A percentile compares a stretch with the other conserved stretches of the same genome.
These are phyloP conservation scores for Drosophila anceps DNA, from an alignment of 2,888 invertebrate species.

Conservation along the genomic window DNA sequence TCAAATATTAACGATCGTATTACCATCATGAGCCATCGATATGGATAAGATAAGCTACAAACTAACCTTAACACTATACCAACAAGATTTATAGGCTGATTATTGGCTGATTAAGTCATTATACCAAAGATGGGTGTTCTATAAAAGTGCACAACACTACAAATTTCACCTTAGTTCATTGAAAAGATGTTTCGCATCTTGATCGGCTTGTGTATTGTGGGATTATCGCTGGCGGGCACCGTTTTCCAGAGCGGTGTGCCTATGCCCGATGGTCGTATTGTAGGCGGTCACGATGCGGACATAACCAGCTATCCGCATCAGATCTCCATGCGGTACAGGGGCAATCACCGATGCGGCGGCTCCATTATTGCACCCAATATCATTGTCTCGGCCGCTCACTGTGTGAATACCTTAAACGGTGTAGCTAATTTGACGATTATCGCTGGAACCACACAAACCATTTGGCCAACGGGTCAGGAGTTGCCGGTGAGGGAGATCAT, in stretches of 20 bases:
- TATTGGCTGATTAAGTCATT: conserved; percentile 6
- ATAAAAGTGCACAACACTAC: conserved; percentile 32
- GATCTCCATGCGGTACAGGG: conserved; percentile 77
- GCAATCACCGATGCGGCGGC: conserved; percentile 80
- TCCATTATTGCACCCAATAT: conserved; percentile 57
- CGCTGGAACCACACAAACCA: conserved; percentile 64
- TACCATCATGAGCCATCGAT: not conserved
- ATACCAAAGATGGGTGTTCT: conserved; percentile 17
- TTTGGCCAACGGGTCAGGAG: conserved; percentile 51
- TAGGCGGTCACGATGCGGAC: conserved; percentile 64
- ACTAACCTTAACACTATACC: conserved; percentile 17
- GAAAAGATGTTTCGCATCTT: conserved; percentile 65
- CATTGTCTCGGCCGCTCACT: conserved; percentile 78
- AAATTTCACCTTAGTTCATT: conserved; percentile 46
- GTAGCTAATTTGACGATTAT: conserved; percentile 61
- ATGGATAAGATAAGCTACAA: conserved; percentile 41
- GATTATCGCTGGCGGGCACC: conserved; percentile 45
- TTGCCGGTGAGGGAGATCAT: conserved; percentile 86
- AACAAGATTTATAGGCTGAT: conserved; percentile 28
- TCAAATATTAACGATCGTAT: not conserved
- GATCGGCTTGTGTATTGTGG: conserved; percentile 49
- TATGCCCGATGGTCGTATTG: conserved; percentile 78
- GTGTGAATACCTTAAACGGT: conserved; percentile 55
- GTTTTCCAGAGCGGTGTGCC: conserved; percentile 40
- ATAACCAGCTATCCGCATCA: conserved; percentile 73